Evolutionary conservation across 2,113 vertebrate species (phyloP).

Genomic region (Melanotaenia duboulayi): DNA sequence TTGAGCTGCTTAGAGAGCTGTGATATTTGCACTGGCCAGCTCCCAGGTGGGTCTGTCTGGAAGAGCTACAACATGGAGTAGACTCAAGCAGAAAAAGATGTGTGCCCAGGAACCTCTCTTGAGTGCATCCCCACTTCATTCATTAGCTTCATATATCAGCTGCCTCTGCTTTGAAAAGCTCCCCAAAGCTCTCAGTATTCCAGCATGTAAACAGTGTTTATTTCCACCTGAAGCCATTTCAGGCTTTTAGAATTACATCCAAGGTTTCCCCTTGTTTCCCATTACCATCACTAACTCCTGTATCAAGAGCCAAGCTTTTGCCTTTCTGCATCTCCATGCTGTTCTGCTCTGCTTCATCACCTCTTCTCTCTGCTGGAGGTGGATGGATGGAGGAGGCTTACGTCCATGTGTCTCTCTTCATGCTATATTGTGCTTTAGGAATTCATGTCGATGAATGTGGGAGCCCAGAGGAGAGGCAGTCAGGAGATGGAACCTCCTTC

Average conservation of each 20-base stretch:
- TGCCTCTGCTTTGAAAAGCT: constrained; percentile 15
- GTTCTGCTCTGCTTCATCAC: constrained; percentile 56
- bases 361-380: constrained; percentile 34
- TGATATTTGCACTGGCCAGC: constrained; percentile 31
- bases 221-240: constrained; percentile 17
- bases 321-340: constrained; percentile 19
- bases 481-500: constrained; percentile 96
- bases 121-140: constrained; percentile 4
- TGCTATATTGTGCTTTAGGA: constrained; percentile 82
- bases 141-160: constrained; percentile 41
- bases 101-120: not conserved
- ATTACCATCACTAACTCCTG: constrained; percentile 37
- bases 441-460: constrained; percentile 86
- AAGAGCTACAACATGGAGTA: not conserved
- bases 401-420: constrained; percentile 56
- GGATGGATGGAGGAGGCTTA: constrained; percentile 47
- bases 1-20: constrained; percentile 9
- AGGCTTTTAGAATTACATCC: constrained; percentile 27
- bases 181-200: not conserved
- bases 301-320: constrained; percentile 33
- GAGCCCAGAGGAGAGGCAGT: constrained; percentile 94
- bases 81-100: constrained; percentile 14
- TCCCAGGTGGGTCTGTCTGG: constrained; percentile 15
- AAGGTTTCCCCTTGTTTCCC: constrained; percentile 29
- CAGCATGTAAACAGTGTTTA: constrained; percentile 7